These are phyloP conservation scores for Falco peregrinus DNA, from an alignment of 2,797 vertebrate species.

Conservation along the genomic window DNA sequence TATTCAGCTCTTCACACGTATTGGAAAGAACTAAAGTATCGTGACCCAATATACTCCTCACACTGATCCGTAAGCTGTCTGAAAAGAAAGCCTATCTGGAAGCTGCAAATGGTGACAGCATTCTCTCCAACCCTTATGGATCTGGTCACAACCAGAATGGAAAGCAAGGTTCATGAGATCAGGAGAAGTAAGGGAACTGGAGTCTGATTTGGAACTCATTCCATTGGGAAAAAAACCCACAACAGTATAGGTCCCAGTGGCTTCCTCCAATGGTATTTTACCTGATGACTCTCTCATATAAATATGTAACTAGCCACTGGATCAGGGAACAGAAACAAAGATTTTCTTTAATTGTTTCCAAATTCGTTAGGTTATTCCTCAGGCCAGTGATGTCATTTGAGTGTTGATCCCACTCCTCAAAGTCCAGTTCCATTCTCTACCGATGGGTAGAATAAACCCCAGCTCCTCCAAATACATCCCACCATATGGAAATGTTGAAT, in stretches of 20 bases:
- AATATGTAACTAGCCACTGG: not conserved
- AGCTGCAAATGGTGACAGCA: not conserved
- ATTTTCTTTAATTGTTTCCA: not conserved
- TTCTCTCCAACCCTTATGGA: not conserved
- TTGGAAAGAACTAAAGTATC: not conserved
- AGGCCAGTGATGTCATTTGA: not conserved
- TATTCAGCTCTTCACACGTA: not conserved
- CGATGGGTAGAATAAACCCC: not conserved
- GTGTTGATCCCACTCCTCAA: not conserved
- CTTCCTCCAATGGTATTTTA: not conserved
- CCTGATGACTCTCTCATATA: not conserved
- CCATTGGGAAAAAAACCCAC: not conserved
- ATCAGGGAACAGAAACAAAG: not conserved
- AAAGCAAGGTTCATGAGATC: not conserved
- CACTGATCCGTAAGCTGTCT: not conserved
- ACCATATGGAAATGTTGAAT: not conserved
- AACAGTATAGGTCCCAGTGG: not conserved
- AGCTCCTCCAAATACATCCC: not conserved
- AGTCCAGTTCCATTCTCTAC: not conserved
- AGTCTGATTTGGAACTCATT: not conserved
- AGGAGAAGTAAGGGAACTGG: not conserved
- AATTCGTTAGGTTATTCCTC: not conserved
- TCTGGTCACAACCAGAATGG: not conserved
- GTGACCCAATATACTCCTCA: not conserved
- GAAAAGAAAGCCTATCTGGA: fast-evolving